A percentile compares a stretch with the other conserved stretches of the same genome.
Evolutionary conservation across 2,888 invertebrate species (phyloP).

Genomic region (Bellardia pandia): DNA sequence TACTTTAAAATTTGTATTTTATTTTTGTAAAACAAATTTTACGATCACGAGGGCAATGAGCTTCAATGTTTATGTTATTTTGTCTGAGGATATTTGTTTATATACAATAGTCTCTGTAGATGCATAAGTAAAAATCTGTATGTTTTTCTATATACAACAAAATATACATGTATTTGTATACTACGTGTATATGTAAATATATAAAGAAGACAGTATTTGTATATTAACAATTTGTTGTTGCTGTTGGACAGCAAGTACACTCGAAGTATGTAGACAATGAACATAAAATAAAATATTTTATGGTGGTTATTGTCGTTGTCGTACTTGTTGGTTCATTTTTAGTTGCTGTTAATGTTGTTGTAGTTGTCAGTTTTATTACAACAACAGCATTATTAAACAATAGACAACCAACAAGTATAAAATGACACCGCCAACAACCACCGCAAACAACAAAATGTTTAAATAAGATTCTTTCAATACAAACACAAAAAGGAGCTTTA

Average conservation of each 20-base stretch:
- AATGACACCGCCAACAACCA: constrained; percentile 17
- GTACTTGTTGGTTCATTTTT: constrained; percentile 11
- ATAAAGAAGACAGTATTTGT: neutral
- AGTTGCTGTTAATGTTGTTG: constrained; percentile 29
- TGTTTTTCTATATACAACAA: neutral
- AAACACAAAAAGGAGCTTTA: constrained; percentile 17
- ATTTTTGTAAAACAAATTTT: constrained; percentile 4
- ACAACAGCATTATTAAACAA: constrained; percentile 22
- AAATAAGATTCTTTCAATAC: constrained; percentile 23
- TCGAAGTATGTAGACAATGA: constrained; percentile 34
- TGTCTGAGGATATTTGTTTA: constrained; percentile 52
- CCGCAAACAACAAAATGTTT: constrained; percentile 7
- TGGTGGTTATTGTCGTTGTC: constrained; percentile 57
- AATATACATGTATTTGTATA: neutral
- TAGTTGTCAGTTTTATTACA: constrained; percentile 40
- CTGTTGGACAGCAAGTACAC: neutral
- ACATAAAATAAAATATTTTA: constrained; percentile 58
- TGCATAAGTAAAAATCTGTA: neutral
- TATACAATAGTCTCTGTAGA: constrained; percentile 9
- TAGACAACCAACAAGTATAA: constrained; percentile 38
- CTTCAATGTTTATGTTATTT: constrained; percentile 51
- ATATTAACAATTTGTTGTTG: neutral
- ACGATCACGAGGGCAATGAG: constrained; percentile 54
- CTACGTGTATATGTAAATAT: neutral
- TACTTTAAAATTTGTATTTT: constrained; percentile 18